Conservation (phyloP, 2,797 vertebrate species). For the Avahi laniger region DNA sequence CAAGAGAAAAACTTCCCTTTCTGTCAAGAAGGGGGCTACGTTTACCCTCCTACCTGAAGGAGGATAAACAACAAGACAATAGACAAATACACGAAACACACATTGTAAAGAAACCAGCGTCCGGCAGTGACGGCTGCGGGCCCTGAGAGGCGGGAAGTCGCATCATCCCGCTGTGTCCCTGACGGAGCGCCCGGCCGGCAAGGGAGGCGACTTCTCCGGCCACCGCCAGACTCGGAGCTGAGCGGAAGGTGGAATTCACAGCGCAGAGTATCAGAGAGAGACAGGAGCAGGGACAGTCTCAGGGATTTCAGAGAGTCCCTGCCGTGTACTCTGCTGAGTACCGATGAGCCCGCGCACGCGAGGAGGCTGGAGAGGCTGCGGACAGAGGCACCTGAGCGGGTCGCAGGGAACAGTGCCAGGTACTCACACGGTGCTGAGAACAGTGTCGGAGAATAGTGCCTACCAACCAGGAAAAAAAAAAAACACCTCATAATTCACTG, state of each 20-base stretch:
- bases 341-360: fast-evolving
- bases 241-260: neutral
- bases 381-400: fast-evolving
- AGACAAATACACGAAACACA: neutral
- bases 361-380: no score
- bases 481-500: no score
- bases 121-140: fast-evolving
- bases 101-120: neutral
- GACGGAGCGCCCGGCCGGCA: neutral
- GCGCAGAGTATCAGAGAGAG: neutral
- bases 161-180: neutral
- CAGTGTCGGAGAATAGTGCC: neutral
- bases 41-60: neutral
- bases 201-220: fast-evolving
- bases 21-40: neutral
- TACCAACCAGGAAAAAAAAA: fast-evolving
- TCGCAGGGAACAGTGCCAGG: fast-evolving
- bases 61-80: neutral
- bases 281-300: neutral
- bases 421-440: fast-evolving
- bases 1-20: neutral
- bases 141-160: neutral
- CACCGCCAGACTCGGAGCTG: neutral
- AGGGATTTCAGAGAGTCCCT: no score
- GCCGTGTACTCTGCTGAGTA: fast-evolving